Evolutionary conservation across 1,140 invertebrate genomes (phyloP).

Genomic region (Steinernema feltiae): DNA sequence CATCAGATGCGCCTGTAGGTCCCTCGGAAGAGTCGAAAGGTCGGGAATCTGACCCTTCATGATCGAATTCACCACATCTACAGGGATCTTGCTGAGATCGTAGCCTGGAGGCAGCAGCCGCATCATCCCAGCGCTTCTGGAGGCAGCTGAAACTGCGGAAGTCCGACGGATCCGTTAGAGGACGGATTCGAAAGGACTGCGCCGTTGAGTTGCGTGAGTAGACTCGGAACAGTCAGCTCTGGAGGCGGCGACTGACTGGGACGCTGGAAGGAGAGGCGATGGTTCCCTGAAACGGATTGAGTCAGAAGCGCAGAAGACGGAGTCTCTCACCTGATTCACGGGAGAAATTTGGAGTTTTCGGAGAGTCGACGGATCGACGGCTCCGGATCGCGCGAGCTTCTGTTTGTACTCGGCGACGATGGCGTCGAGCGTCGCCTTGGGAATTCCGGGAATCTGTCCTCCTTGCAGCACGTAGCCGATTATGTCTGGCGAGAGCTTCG

Average conservation of each 20-base stretch:
- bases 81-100: conserved; percentile 49
- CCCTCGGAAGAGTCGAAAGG: conserved; percentile 42
- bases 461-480: conserved; percentile 53
- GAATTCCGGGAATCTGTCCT: conserved; percentile 52
- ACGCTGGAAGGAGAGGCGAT: background rate
- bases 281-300: conserved; percentile 19
- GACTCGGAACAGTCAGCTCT: background rate
- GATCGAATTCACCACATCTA: conserved; percentile 45
- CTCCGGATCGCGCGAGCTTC: conserved; percentile 22
- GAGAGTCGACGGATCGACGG: background rate
- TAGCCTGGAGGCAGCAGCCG: conserved; percentile 52
- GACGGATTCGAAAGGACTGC: background rate
- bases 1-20: conserved; percentile 49
- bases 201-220: conserved; percentile 2
- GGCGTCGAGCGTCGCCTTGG: conserved; percentile 47
- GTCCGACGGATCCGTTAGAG: background rate
- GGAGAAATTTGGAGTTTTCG: background rate
- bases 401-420: conserved; percentile 53
- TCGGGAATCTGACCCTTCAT: conserved; percentile 51
- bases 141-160: conserved; percentile 27
- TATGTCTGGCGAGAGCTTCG: conserved; percentile 39
- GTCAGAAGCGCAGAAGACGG: no score
- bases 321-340: background rate
- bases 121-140: conserved; percentile 44
- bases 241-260: background rate